Base-by-base conservation (phyloP, 2,888 invertebrate genomes). In the Alitta virens region DNA sequence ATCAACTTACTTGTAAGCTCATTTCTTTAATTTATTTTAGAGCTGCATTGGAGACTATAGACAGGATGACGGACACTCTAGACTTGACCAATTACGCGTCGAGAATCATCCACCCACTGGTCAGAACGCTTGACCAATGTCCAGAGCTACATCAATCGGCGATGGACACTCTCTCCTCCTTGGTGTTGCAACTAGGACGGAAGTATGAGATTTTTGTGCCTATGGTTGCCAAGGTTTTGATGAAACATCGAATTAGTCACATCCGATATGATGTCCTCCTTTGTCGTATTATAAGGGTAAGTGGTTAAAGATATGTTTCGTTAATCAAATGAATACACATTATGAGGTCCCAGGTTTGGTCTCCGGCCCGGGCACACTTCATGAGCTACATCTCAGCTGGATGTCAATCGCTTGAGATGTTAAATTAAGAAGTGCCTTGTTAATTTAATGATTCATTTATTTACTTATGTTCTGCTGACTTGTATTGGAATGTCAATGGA, bases 191-290 rank as follows among this genome's bases (percentile, higher is more conserved):
- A 81, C 85, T 97, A 65, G 94, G 94, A 0, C 88, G 90, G 64
- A 94, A 94, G 75, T 98, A 91, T 82, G 87, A 89, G 63, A 92
- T 97, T 60, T 99, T 97, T 77, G 90, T 94, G 69, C 93, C 94
- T 0, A 86, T 96, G 74, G 93, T 97, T 2, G 91, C 92, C 74
- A 91, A 90, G 78, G 89, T 92, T 14, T 69, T 76, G 56, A 67
- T 63, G 12, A 72, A 74, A 46, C 78, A 78, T 59, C 73, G 71
- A 56, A 78, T 81, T 55, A 86, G 86, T 52, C 90, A 92, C 77
- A 83, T 86, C 16, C 80, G 85, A 58, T 96, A 95, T 77, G 94
- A 94, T 67, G 86, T 89, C 56, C 82, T 95, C 14, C 87, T 83
- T 66, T 79, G 80, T 40, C 75, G 79, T 51, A 80, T 84, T 42